These are phyloP conservation scores for Pardalotus punctatus DNA, from an alignment of 2,113 vertebrate species.

Conservation along the genomic window DNA sequence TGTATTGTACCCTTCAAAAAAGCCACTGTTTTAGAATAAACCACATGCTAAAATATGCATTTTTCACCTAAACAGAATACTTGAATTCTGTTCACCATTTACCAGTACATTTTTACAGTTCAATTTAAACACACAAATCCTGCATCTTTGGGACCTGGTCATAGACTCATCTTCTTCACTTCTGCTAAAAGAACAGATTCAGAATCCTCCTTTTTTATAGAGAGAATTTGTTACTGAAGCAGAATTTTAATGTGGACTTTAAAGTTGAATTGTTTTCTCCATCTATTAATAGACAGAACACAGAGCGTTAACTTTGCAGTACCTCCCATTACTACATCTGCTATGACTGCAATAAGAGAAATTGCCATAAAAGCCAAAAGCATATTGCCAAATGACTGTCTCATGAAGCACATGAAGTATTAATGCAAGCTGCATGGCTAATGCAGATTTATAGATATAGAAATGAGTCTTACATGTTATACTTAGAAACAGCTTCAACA, in stretches of 20 bases:
- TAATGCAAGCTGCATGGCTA: slow-evolving; percentile 17
- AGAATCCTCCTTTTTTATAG: neutral
- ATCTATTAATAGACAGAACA: neutral
- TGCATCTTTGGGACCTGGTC: neutral
- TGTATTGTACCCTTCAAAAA: neutral
- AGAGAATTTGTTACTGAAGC: neutral
- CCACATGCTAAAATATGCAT: neutral
- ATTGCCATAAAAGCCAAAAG: slow-evolving; percentile 9
- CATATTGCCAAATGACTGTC: neutral
- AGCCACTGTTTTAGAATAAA: neutral
- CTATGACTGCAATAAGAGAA: neutral
- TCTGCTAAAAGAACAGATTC: neutral
- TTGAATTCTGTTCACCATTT: neutral
- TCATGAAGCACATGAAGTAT: slow-evolving; percentile 12
- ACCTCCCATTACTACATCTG: neutral
- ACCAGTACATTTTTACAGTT: neutral
- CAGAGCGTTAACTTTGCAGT: neutral
- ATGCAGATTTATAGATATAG: slow-evolving; percentile 34
- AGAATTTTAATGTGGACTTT: neutral
- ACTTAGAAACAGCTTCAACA: slow-evolving; percentile 60
- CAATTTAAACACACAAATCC: neutral
- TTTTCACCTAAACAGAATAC: neutral
- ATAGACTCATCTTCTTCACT: neutral
- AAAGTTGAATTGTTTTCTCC: neutral
- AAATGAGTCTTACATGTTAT: slow-evolving; percentile 41